phyloP scores from a whole-genome alignment of 92 coral and sea anemone genomes.

The Metridium senile region DNA sequence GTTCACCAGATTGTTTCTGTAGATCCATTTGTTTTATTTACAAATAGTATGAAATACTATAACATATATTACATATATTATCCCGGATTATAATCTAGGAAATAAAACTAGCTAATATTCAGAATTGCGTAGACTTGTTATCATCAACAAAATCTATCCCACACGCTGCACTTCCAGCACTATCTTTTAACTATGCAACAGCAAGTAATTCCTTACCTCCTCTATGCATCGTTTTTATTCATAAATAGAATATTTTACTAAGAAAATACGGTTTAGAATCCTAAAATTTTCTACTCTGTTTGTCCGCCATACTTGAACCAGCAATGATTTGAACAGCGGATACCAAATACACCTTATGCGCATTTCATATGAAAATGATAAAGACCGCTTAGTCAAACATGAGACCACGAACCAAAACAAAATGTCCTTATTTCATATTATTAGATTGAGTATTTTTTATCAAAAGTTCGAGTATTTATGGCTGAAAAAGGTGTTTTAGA shows the following conservation, averaged over 20 bases:
- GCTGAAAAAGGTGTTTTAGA: neutral
- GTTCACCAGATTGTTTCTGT: too few species aligned
- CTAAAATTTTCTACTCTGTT: neutral
- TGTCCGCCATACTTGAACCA: constrained; percentile 37
- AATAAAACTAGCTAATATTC: too few species aligned
- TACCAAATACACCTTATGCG: neutral
- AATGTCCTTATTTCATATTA: neutral
- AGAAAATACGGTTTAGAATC: too few species aligned
- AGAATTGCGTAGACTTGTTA: too few species aligned
- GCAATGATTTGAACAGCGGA: constrained; percentile 12
- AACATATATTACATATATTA: too few species aligned
- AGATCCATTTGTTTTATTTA: too few species aligned
- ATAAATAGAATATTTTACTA: neutral
- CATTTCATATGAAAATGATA: neutral
- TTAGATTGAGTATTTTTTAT: neutral
- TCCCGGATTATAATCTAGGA: too few species aligned
- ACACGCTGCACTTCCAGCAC: neutral
- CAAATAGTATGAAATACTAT: too few species aligned
- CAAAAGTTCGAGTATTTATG: neutral
- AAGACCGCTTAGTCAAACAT: constrained; percentile 6
- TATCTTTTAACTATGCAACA: neutral
- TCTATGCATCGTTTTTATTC: constrained; percentile 32
- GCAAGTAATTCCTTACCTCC: constrained; percentile 45
- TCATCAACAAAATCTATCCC: too few species aligned
- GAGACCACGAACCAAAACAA: constrained; percentile 28